A percentile compares a stretch with the other conserved stretches of the same genome.
Evolutionary conservation across 1,140 invertebrate genomes (phyloP).

Genomic region (Marisa cornuarietis): DNA sequence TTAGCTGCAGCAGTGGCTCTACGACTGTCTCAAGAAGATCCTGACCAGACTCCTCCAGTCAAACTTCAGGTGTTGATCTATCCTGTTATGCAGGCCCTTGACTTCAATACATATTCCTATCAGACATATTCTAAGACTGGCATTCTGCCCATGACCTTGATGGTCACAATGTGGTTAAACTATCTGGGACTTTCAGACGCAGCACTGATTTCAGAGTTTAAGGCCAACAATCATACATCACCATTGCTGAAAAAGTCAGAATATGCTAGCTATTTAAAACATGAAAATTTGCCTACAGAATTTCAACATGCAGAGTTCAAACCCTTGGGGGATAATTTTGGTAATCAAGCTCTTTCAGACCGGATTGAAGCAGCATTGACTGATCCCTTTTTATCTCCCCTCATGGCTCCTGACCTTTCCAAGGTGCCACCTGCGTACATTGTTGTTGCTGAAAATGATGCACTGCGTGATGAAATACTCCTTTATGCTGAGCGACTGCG

Average conservation of each 20-base stretch:
- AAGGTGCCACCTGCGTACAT: constrained; percentile 31
- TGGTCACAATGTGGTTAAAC: constrained; percentile 23
- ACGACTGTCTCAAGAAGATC: constrained; percentile 36
- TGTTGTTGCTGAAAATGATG: constrained; percentile 33
- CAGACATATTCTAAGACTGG: constrained; percentile 8
- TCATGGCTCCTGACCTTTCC: constrained; percentile 31
- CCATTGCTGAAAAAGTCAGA: constrained; percentile 24
- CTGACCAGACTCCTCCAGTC: constrained; percentile 25
- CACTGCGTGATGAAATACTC: constrained; percentile 40
- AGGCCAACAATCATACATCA: constrained; percentile 31
- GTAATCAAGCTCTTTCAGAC: constrained; percentile 16
- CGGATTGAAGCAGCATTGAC: constrained; percentile 27
- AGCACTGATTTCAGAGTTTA: constrained; percentile 12
- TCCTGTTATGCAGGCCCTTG: constrained; percentile 49
- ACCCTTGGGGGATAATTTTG: neutral
- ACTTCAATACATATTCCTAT: constrained; percentile 53
- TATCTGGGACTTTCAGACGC: constrained; percentile 25
- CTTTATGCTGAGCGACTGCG: constrained; percentile 34
- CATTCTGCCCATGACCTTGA: constrained; percentile 12
- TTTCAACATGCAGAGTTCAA: neutral
- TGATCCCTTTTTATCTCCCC: constrained; percentile 32
- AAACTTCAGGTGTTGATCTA: constrained; percentile 51
- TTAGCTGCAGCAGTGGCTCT: constrained; percentile 48
- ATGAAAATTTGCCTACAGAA: constrained; percentile 1
- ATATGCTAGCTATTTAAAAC: constrained; percentile 12